Evolutionary conservation across 2,797 vertebrate species (phyloP).

Genomic region (Pygocentrus nattereri): DNA sequence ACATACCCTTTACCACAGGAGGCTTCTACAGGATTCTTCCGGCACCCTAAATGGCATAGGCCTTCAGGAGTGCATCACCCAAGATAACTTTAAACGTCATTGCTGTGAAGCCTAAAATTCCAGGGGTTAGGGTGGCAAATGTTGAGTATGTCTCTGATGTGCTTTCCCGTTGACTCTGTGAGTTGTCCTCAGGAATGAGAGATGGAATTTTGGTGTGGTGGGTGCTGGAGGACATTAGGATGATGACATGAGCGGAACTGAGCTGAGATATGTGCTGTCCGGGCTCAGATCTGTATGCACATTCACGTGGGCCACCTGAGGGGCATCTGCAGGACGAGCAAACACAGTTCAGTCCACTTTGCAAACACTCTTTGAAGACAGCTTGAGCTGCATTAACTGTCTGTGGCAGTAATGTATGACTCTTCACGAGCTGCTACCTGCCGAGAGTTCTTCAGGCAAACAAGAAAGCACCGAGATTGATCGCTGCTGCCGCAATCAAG

Average conservation of each 20-base stretch:
- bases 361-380: conserved; percentile 40
- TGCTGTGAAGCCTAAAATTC: conserved; percentile 9
- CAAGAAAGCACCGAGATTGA: conserved; percentile 48
- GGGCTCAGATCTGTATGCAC: conserved; percentile 76
- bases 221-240: not conserved
- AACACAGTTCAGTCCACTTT: conserved; percentile 43
- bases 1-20: not conserved
- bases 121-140: conserved; percentile 8
- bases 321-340: conserved; percentile 37
- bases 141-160: conserved; percentile 11
- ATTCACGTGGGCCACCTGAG: conserved; percentile 66
- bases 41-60: not conserved
- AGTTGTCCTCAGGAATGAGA: conserved; percentile 17
- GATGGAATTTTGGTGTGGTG: not conserved
- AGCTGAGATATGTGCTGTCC: conserved; percentile 29
- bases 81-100: conserved; percentile 11
- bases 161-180: not conserved
- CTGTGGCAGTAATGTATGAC: conserved; percentile 72
- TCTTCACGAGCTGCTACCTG: conserved; percentile 66
- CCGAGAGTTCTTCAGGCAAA: conserved; percentile 67
- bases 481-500: conserved; percentile 26
- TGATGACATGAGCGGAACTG: conserved; percentile 15
- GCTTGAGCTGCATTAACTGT: conserved; percentile 45
- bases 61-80: conserved; percentile 9
- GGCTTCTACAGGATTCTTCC: not conserved